These are phyloP conservation scores for Eilema depressum DNA, from an alignment of 2,888 invertebrate genomes.

Conservation along the genomic window DNA sequence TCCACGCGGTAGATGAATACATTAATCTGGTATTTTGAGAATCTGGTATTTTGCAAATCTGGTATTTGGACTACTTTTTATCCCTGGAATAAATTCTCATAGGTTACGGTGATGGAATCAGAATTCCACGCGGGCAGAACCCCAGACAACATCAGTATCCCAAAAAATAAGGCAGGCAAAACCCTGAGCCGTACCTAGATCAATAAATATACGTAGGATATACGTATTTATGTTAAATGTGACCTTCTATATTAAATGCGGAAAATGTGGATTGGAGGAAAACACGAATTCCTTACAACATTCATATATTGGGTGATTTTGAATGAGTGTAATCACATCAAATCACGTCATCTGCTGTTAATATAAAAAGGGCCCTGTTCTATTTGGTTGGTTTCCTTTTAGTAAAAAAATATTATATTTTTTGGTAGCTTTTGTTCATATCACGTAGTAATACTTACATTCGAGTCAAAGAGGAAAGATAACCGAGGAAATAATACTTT, in stretches of 20 bases:
- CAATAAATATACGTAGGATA: not conserved
- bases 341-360: constrained; percentile 2
- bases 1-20: too few relatives aligned
- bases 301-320: not conserved
- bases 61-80: too few relatives aligned
- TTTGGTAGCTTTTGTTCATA: not conserved
- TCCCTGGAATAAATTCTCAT: too few relatives aligned
- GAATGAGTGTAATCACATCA: not conserved
- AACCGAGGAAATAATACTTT: not conserved
- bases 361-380: not conserved
- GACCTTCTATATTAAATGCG: constrained; percentile 4
- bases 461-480: not conserved
- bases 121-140: too few relatives aligned
- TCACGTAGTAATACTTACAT: not conserved
- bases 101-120: too few relatives aligned
- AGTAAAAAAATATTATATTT: constrained; percentile 2
- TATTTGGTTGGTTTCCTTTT: not conserved
- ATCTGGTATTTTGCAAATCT: too few relatives aligned
- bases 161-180: not conserved
- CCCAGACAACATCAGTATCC: not conserved
- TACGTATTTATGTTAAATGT: not conserved
- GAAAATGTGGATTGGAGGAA: not conserved
- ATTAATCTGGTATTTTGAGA: too few relatives aligned
- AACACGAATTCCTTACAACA: not conserved
- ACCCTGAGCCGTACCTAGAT: not conserved